Conservation (phyloP, 2,888 invertebrate species). For the Saturnia japonica region DNA sequence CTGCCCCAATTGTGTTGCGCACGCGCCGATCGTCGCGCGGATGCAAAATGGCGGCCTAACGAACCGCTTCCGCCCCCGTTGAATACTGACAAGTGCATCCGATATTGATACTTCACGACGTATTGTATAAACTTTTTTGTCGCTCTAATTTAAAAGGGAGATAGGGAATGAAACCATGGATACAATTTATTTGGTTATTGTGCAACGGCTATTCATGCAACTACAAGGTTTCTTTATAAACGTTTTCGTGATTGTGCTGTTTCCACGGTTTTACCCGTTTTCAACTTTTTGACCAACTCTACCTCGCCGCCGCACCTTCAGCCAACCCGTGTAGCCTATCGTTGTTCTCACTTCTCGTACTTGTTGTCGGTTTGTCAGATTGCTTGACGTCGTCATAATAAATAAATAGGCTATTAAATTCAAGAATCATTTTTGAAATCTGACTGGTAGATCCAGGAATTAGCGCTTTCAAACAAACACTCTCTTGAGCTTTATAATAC, state of each 20-base stretch:
- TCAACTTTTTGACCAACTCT: too few species aligned
- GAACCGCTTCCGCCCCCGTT: constrained; percentile 57
- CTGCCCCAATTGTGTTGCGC: constrained; percentile 48
- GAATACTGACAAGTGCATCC: constrained; percentile 63
- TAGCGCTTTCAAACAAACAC: too few species aligned
- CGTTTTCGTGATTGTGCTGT: neutral
- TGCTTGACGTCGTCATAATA: too few species aligned
- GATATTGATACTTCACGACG: constrained; percentile 45
- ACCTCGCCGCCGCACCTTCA: too few species aligned
- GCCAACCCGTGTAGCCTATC: too few species aligned
- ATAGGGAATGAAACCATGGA: constrained; percentile 11
- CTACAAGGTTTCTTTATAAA: neutral
- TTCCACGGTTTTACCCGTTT: too few species aligned
- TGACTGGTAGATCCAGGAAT: too few species aligned
- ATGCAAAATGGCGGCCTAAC: constrained; percentile 63
- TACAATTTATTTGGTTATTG: constrained; percentile 8
- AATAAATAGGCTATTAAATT: too few species aligned
- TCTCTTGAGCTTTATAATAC: too few species aligned
- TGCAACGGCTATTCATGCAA: neutral
- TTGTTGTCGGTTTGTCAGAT: too few species aligned
- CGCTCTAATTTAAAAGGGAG: neutral
- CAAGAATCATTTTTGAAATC: too few species aligned
- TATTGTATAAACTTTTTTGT: constrained; percentile 21
- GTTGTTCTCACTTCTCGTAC: too few species aligned
- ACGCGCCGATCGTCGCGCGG: constrained; percentile 49